Conservation (phyloP, 2,888 invertebrate species). For the Drosophila pseudotalamancana region DNA sequence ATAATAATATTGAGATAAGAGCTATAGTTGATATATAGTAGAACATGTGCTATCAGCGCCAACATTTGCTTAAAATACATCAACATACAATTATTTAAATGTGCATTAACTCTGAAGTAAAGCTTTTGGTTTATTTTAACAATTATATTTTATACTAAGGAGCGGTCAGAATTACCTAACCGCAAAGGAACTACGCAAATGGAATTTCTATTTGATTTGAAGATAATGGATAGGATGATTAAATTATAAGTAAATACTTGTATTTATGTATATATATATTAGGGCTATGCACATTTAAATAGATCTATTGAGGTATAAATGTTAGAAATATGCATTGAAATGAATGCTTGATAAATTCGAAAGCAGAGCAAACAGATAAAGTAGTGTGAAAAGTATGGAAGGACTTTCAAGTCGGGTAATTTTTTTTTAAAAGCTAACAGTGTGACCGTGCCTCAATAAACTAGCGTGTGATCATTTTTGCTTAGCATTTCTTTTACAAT, state of each 20-base stretch:
- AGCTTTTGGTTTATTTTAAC: constrained; percentile 10
- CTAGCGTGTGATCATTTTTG: constrained; percentile 4
- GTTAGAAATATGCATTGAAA: constrained; percentile 21
- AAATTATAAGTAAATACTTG: background rate
- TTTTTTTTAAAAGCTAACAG: constrained; percentile 44
- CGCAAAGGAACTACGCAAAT: background rate
- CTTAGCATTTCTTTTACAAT: constrained; percentile 13
- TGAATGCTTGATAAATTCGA: constrained; percentile 18
- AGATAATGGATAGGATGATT: background rate
- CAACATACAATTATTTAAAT: constrained; percentile 16
- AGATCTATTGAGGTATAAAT: constrained; percentile 32
- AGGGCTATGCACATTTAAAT: constrained; percentile 45
- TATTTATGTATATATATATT: background rate
- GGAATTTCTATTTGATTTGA: constrained; percentile 1
- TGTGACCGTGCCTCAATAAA: constrained; percentile 34
- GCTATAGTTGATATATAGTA: background rate
- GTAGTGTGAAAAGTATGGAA: constrained; percentile 9
- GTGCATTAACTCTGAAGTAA: constrained; percentile 23
- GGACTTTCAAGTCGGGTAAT: constrained; percentile 27
- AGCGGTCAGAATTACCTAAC: too few species aligned
- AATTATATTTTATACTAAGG: background rate
- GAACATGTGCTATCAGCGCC: constrained; percentile 1
- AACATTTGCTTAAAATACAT: constrained; percentile 11
- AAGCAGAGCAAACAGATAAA: constrained; percentile 8
- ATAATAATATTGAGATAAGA: background rate